These are phyloP conservation scores for Rutilus rutilus DNA, from an alignment of 2,113 vertebrate species.

Conservation along the genomic window DNA sequence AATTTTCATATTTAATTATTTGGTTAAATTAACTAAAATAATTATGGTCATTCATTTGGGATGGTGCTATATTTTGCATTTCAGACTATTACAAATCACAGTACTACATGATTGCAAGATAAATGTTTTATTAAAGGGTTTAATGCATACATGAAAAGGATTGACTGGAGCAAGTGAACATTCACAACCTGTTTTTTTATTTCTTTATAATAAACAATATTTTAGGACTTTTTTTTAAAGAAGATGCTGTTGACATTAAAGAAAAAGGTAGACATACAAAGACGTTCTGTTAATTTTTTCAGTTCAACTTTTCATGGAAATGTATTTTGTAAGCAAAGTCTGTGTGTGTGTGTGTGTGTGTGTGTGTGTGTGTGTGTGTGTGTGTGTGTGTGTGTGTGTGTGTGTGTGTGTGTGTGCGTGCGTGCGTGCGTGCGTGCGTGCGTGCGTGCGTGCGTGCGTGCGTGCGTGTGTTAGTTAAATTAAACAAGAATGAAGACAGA, in stretches of 20 bases:
- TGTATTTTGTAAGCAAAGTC: too few species aligned
- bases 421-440: too few species aligned
- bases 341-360: too few species aligned
- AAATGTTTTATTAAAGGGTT: constrained; percentile 77
- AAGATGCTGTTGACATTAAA: not conserved
- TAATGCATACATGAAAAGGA: constrained; percentile 75
- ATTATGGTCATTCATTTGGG: not conserved
- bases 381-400: too few species aligned
- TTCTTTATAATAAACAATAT: too few species aligned
- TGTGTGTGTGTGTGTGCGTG: too few species aligned
- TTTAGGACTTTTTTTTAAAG: too few species aligned
- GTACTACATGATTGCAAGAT: constrained; percentile 58
- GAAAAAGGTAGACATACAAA: not conserved
- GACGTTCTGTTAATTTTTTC: not conserved
- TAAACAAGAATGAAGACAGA: too few species aligned
- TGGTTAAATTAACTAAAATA: not conserved
- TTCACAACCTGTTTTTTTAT: constrained; percentile 27
- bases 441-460: too few species aligned
- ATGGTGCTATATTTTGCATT: not conserved
- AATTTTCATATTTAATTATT: not conserved
- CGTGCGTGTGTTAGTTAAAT: too few species aligned
- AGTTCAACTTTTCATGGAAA: not conserved
- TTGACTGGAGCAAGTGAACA: constrained; percentile 70
- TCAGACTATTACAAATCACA: not conserved
- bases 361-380: too few species aligned